Evolutionary conservation across 2,888 invertebrate species (phyloP).

Genomic region (Plebejus anna): DNA sequence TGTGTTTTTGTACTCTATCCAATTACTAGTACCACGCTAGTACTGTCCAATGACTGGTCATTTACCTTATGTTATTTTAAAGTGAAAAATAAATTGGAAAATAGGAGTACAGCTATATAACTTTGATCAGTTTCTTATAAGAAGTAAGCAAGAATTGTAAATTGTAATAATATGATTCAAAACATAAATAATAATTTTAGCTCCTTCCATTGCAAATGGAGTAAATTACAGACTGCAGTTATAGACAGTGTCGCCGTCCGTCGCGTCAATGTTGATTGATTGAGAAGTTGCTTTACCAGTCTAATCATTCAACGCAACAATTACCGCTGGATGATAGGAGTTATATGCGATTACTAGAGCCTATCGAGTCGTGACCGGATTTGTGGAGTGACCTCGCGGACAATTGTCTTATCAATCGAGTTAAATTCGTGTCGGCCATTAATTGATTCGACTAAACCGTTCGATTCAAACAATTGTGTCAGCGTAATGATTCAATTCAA

Average conservation of each 20-base stretch:
- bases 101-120: too few relatives aligned
- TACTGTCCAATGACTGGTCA: too few relatives aligned
- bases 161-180: not conserved
- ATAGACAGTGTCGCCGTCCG: not conserved
- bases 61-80: too few relatives aligned
- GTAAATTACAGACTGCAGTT: not conserved
- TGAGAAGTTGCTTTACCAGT: not conserved
- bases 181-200: not conserved
- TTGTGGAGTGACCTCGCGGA: constrained; percentile 29
- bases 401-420: constrained; percentile 29
- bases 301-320: not conserved
- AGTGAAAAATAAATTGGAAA: too few relatives aligned
- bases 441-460: constrained; percentile 31
- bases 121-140: too few relatives aligned
- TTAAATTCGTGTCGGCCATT: constrained; percentile 28
- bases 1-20: too few relatives aligned
- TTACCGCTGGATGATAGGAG: constrained; percentile 18
- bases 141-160: not conserved
- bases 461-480: constrained; percentile 27
- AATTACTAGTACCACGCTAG: too few relatives aligned
- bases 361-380: constrained; percentile 35
- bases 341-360: constrained; percentile 35
- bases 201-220: not conserved
- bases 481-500: constrained; percentile 1
- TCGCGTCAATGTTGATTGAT: constrained; percentile 1